Evolutionary conservation across 2,113 vertebrate genomes (phyloP).

Genomic region (Notiomystis cincta): DNA sequence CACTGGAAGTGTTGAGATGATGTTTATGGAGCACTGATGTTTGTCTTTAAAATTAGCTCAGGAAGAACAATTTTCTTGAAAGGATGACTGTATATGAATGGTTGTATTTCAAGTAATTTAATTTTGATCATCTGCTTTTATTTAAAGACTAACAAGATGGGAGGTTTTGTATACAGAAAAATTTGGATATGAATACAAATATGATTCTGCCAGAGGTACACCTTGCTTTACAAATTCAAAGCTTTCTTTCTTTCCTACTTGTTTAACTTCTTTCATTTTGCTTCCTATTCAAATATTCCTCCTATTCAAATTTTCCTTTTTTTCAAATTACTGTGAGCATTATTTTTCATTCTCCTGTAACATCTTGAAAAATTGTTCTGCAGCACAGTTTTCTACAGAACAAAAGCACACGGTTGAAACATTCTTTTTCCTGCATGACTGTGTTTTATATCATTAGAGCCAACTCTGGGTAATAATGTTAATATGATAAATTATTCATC

Average conservation of each 20-base stretch:
- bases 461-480: neutral
- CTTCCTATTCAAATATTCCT: neutral
- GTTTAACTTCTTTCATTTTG: neutral
- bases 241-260: slow-evolving; percentile 1
- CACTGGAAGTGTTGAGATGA: neutral
- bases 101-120: neutral
- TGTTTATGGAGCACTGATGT: neutral
- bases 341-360: neutral
- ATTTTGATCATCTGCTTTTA: neutral
- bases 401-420: slow-evolving; percentile 16
- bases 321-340: neutral
- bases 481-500: neutral
- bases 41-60: neutral
- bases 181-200: neutral
- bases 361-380: slow-evolving; percentile 21
- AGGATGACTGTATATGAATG: neutral
- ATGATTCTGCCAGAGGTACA: neutral
- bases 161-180: neutral
- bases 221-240: neutral
- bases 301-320: neutral
- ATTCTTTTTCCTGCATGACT: neutral
- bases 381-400: neutral
- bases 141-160: neutral
- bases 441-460: neutral
- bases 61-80: neutral